phyloP scores from a whole-genome alignment of 2,888 invertebrate species.

The Eurytoma californica region DNA sequence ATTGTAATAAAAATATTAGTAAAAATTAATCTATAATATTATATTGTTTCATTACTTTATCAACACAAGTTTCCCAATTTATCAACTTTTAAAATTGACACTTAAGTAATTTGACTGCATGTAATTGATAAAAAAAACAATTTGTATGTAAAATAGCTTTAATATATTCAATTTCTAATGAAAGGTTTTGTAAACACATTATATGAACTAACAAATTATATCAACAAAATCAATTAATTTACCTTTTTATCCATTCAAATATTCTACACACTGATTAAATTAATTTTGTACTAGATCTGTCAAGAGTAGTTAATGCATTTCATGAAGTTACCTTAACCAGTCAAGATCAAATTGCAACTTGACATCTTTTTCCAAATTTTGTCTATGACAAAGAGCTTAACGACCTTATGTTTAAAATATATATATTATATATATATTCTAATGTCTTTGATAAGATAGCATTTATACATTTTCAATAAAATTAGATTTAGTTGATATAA shows the following conservation, averaged over 20 bases:
- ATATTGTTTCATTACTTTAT: constrained; percentile 17
- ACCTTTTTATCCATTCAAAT: constrained; percentile 26
- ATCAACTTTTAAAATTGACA: constrained; percentile 25
- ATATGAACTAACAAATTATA: constrained; percentile 58
- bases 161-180: constrained; percentile 57
- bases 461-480: constrained; percentile 58
- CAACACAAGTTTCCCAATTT: constrained; percentile 18
- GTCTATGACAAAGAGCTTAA: constrained; percentile 55
- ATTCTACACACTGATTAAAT: constrained; percentile 57
- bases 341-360: constrained; percentile 47
- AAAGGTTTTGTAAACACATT: constrained; percentile 56
- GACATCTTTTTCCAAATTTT: constrained; percentile 41
- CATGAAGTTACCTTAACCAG: constrained; percentile 52
- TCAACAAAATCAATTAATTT: constrained; percentile 50
- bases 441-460: constrained; percentile 63
- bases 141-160: constrained; percentile 64
- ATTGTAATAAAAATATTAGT: constrained; percentile 54
- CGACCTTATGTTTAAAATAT: constrained; percentile 61
- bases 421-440: constrained; percentile 63
- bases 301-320: constrained; percentile 54
- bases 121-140: constrained; percentile 38
- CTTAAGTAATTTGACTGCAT: constrained; percentile 24
- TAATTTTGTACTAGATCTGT: constrained; percentile 64
- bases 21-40: constrained; percentile 36
- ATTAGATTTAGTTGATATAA: constrained; percentile 54